Base-by-base conservation (phyloP, 2,888 invertebrate genomes). In the Troilus luridus region DNA sequence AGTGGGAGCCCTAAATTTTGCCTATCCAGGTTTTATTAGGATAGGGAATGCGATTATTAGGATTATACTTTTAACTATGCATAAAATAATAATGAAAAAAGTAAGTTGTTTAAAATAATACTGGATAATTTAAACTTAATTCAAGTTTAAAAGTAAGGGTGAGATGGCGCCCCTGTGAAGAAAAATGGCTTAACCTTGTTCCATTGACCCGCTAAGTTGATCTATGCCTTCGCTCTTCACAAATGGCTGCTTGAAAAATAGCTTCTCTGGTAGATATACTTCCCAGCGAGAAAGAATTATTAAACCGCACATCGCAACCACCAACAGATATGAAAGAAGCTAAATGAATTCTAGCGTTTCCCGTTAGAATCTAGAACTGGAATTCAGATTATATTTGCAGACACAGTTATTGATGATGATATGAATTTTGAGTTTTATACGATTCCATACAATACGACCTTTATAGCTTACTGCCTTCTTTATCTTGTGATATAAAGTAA, bases 241-340 rank as follows among this genome's bases (percentile, higher is more conserved):
- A 41, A 24, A 41, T 8, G 27, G 41, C 27, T 17, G 17, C 27
- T 19, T 77, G 72, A 77, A 77, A 77, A 77, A 77, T 77, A 77
- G 72, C 72, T 77, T 41, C 72, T 41, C 41, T 77, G 72, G 41
- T 41, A 77, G 72, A 77, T 77, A 77, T 77, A 77, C 41, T 27
- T 67, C 11, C 67, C 12, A 17, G 24, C 17, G 8, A 41, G 17
- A 24, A 77, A 77, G 72, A 77, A 77, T 77, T 27, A 77, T 77
- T 77, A 41, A 24, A 77, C 72, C 72, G 41, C 21, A 41, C 27
- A 77, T 77, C 27, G 8, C 72, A 72, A 72, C 27, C 27, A 8
- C 72, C 72, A 1, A 27, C 19, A 77, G 72, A 77, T 77, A 77
- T 77, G 27, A 67, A 41, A 77, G 72, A 41, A 41, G 27, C 72